Conservation (phyloP, 1,140 invertebrate genomes). For the Zophobas morio region DNA sequence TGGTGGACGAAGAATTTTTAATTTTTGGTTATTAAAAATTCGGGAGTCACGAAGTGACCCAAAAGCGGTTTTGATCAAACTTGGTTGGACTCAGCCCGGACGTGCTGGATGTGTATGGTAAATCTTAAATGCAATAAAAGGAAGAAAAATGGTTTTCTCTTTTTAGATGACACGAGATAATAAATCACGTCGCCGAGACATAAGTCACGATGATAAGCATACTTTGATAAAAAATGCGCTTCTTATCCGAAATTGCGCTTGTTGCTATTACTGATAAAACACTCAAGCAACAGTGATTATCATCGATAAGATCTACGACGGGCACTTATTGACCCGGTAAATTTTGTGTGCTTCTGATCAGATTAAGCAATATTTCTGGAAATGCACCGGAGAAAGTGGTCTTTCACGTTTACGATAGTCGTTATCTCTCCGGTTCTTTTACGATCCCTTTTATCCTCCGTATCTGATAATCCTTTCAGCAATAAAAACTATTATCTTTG, state of each 20-base stretch:
- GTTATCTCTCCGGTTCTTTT: constrained; percentile 9
- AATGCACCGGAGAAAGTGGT: constrained; percentile 13
- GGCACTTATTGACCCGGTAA: neutral
- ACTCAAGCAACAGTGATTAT: too few relatives aligned
- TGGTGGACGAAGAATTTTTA: neutral
- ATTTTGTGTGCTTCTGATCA: neutral
- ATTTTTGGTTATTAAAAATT: too few relatives aligned
- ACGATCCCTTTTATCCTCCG: constrained; percentile 15
- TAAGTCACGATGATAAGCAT: constrained; percentile 17
- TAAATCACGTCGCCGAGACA: constrained; percentile 19
- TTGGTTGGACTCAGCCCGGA: neutral
- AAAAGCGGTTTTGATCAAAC: neutral
- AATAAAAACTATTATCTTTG: constrained; percentile 37
- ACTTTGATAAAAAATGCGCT: neutral
- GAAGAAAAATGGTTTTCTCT: constrained; percentile 26
- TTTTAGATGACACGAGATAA: constrained; percentile 14
- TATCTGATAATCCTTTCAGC: constrained; percentile 22
- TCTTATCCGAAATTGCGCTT: too few relatives aligned
- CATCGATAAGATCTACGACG: neutral
- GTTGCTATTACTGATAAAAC: too few relatives aligned
- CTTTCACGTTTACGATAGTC: constrained; percentile 34
- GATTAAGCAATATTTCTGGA: constrained; percentile 33
- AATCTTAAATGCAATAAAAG: constrained; percentile 12
- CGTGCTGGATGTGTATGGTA: neutral
- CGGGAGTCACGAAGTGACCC: neutral